Percentiles rank a stretch among this genome's conserved stretches.
Evolutionary conservation across 2,797 vertebrate genomes (phyloP).

Genomic region (Pantherophis vulpinus): DNA sequence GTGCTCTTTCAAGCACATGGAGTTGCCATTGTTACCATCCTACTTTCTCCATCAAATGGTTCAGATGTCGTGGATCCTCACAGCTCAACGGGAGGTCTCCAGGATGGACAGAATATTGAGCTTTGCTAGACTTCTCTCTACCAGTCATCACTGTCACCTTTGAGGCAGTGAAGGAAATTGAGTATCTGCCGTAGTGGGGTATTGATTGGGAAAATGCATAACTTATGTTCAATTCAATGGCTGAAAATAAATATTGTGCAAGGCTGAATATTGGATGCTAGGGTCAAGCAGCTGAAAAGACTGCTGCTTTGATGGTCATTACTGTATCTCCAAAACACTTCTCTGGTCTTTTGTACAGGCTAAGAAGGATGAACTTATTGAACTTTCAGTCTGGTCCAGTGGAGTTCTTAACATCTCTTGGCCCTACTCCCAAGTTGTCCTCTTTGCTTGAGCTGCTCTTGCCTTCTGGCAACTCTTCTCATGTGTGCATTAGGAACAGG

Average conservation of each 20-base stretch:
- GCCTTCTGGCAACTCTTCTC: too few species aligned
- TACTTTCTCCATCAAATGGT: neutral
- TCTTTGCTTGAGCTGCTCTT: too few species aligned
- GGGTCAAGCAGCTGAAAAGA: neutral
- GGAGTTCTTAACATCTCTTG: neutral
- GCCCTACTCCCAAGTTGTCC: too few species aligned
- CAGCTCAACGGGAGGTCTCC: neutral
- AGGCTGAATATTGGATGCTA: neutral
- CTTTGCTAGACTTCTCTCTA: neutral
- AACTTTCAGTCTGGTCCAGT: neutral
- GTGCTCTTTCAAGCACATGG: neutral
- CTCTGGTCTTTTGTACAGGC: neutral
- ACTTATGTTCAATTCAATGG: neutral
- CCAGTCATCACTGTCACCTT: neutral
- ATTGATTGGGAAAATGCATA: neutral
- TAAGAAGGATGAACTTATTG: neutral
- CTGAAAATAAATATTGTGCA: neutral
- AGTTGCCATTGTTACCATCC: neutral
- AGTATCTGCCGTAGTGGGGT: neutral
- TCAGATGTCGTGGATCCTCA: neutral
- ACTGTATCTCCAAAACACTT: neutral
- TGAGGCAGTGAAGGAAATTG: neutral
- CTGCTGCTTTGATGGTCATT: neutral
- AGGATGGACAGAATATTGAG: neutral
- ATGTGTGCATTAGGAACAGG: too few species aligned